Evolutionary conservation across 1,140 invertebrate species (phyloP).

Genomic region (Meloidogyne chitwoodi): DNA sequence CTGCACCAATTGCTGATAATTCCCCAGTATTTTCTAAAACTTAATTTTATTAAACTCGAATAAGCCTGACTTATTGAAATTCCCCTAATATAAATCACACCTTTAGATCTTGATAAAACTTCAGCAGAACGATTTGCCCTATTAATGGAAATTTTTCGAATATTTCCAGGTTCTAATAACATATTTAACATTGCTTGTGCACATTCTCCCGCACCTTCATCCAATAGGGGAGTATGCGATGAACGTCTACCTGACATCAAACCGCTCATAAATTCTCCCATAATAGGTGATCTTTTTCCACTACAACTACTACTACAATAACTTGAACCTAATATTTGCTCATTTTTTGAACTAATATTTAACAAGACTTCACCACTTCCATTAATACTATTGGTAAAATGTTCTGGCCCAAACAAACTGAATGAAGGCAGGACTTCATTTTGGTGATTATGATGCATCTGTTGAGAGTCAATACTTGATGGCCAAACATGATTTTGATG

Average conservation of each 20-base stretch:
- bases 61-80: not conserved
- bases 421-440: not conserved
- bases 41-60: not conserved
- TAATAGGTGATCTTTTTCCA: not conserved
- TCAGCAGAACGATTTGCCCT: constrained; percentile 7
- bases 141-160: not conserved
- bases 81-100: not conserved
- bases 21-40: not conserved
- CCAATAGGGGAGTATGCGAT: constrained; percentile 10
- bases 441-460: not conserved
- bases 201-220: not conserved
- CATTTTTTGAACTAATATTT: not conserved
- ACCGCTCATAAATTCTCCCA: not conserved
- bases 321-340: not conserved
- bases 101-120: not conserved
- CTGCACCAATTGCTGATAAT: not conserved
- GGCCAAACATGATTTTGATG: not conserved
- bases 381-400: not conserved
- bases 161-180: constrained; percentile 9
- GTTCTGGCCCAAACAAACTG: not conserved
- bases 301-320: not conserved
- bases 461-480: not conserved
- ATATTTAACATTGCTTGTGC: constrained; percentile 1
- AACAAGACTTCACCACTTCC: not conserved
- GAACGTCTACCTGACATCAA: not conserved